phyloP scores from a whole-genome alignment of 2,113 vertebrate genomes.

The Stigmatopora argus region DNA sequence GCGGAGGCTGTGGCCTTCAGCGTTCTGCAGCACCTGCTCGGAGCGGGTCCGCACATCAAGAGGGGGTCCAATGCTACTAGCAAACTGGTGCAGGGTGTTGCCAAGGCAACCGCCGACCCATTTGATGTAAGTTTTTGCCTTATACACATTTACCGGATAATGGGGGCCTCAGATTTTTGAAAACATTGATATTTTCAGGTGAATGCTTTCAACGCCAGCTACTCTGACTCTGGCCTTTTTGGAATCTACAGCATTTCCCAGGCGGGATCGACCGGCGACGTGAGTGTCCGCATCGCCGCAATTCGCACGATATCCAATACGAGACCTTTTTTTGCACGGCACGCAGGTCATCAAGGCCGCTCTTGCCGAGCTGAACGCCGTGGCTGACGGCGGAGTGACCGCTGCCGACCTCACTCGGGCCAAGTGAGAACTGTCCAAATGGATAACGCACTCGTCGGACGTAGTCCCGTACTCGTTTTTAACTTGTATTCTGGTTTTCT shows the following conservation, averaged over 20 bases:
- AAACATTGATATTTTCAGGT: slow-evolving; percentile 65
- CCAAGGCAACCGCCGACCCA: slow-evolving; percentile 75
- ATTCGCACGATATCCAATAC: slow-evolving; percentile 33
- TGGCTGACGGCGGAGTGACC: slow-evolving; percentile 80
- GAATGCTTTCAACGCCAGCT: slow-evolving; percentile 82
- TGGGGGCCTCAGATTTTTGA: background rate
- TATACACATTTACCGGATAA: background rate
- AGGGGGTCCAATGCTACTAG: slow-evolving; percentile 77
- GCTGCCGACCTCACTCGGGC: slow-evolving; percentile 78
- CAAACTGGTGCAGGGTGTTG: slow-evolving; percentile 75
- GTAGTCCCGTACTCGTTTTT: background rate
- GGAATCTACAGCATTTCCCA: slow-evolving; percentile 86
- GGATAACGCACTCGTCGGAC: background rate
- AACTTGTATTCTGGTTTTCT: background rate
- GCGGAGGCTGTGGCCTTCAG: slow-evolving; percentile 81
- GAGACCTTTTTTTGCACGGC: background rate
- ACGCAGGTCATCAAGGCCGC: slow-evolving; percentile 85
- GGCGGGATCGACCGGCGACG: slow-evolving; percentile 71
- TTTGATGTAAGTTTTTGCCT: slow-evolving; percentile 81
- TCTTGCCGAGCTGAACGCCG: slow-evolving; percentile 76
- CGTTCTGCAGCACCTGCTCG: slow-evolving; percentile 87
- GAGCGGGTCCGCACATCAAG: slow-evolving; percentile 84
- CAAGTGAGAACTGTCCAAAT: slow-evolving; percentile 76
- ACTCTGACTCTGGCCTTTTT: slow-evolving; percentile 92
- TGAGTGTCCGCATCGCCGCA: slow-evolving; percentile 62